Evolutionary conservation across 2,888 invertebrate species (phyloP).

Genomic region (Andrena fulva): DNA sequence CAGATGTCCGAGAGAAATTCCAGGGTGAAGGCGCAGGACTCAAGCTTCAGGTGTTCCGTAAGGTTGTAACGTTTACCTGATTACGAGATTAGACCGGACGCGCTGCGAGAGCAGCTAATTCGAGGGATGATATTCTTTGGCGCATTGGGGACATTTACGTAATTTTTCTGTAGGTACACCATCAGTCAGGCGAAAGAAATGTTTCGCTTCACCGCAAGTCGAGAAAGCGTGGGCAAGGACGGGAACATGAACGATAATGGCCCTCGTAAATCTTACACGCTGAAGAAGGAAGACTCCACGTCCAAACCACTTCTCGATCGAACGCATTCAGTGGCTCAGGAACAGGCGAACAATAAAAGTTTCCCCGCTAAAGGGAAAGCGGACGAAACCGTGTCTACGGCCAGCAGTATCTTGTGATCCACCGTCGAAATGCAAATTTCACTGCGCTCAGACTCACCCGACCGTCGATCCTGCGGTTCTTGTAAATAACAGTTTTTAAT

Average conservation of each 20-base stretch:
- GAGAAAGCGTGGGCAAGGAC: slow-evolving; percentile 45
- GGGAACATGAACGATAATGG: slow-evolving; percentile 42
- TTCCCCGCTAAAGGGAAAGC: slow-evolving; percentile 53
- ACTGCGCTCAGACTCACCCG: neutral
- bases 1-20: slow-evolving; percentile 34
- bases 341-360: slow-evolving; percentile 70
- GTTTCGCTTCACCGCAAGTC: slow-evolving; percentile 65
- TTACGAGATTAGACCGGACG: neutral
- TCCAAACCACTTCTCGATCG: slow-evolving; percentile 65
- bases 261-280: slow-evolving; percentile 48
- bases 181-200: slow-evolving; percentile 74
- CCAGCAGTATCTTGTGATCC: slow-evolving; percentile 61
- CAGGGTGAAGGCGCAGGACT: slow-evolving; percentile 25
- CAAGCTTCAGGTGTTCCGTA: slow-evolving; percentile 60
- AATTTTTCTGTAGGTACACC: slow-evolving; percentile 65
- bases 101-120: neutral
- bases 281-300: slow-evolving; percentile 58
- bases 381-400: slow-evolving; percentile 67
- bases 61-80: slow-evolving; percentile 47
- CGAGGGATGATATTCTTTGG: neutral
- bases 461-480: neutral
- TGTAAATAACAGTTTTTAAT: slow-evolving; percentile 37
- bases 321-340: slow-evolving; percentile 63
- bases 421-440: neutral
- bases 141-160: neutral